Evolutionary conservation across 2,797 vertebrate species (phyloP), one percentile per base, ranked within the genome.

Genomic region (Syngnathus acus): DNA sequence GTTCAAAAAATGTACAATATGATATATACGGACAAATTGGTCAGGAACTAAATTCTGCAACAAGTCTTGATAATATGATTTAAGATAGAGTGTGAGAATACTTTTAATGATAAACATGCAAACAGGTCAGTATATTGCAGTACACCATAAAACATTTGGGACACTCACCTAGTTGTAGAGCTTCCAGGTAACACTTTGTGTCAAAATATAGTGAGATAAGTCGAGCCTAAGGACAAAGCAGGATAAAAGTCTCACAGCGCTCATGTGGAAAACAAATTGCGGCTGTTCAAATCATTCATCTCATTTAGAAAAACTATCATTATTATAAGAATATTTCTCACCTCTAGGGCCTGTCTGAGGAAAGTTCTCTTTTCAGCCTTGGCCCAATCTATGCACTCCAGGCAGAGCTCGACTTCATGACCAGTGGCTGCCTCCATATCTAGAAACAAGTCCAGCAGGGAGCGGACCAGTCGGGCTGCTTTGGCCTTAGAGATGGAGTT

Each of bases 401-500:
- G 90, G 82, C 97, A 99, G 68, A 98, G 92, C 69, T 96, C 94
- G 55, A 99, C 97, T 92, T 99, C 97, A 86, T 99, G 95, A 51
- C 97, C 97, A 0, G 97, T 99, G 40, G 96, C 96, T 17, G 97
- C 97, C 80, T 99, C 97, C 97, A 99, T 99, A 77, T 99, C 96
- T 78, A 99, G 91, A 87, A 99, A 97, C 16, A 99, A 87, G 88
- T 99, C 96, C 70, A 99, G 92, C 79, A 99, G 91, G 23, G 94
- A 97, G 40, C 97, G 94, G 59, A 99, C 96, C 70, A 99, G 82
- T 42, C 95, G 93, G 16, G 97, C 96, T 10, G 97, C 96, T 87
- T 99, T 99, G 65, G 97, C 97, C 87, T 98, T 99, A 84, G 95
- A 98, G 89, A 99, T 97, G 82, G 96, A 96, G 89, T 95, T 97